A percentile compares a stretch with the other conserved stretches of the same genome.
phyloP scores from a whole-genome alignment of 2,797 vertebrate genomes.

The Arnoldichthys spilopterus region DNA sequence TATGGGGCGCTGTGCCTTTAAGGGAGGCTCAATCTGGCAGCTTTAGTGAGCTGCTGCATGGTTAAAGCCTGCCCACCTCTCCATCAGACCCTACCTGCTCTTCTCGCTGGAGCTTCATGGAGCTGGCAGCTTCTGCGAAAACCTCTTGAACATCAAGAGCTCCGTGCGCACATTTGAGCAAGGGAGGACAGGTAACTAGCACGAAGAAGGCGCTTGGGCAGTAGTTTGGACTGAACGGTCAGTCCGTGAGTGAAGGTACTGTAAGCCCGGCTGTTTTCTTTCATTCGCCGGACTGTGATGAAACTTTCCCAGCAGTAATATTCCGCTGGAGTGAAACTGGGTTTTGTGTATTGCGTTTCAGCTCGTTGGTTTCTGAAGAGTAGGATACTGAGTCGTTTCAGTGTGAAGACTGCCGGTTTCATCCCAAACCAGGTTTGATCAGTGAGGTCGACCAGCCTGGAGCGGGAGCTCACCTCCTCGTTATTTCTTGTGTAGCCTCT shows the following conservation, averaged over 20 bases:
- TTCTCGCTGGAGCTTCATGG: not conserved
- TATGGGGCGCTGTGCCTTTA: conserved; percentile 33
- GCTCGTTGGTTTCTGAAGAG: not conserved
- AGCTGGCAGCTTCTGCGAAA: not conserved
- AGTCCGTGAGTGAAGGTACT: not conserved
- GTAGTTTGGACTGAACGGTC: not conserved
- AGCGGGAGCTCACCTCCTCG: conserved; percentile 30
- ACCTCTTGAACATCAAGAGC: not conserved
- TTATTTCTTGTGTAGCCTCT: conserved; percentile 15
- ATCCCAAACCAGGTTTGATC: conserved; percentile 35
- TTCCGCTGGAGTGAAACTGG: not conserved
- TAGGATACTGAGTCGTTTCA: not conserved
- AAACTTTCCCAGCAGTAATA: not conserved
- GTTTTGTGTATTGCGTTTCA: not conserved
- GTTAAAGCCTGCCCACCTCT: not conserved
- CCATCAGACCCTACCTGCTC: conserved; percentile 19
- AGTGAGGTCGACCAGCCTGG: not conserved
- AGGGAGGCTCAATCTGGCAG: conserved; percentile 17
- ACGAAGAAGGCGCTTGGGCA: not conserved
- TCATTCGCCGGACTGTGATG: not conserved
- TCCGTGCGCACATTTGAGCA: not conserved
- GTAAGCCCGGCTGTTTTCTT: not conserved
- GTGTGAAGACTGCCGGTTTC: not conserved
- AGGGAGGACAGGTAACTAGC: too few species aligned
- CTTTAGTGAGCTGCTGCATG: conserved; percentile 4